Conservation (phyloP, 2,797 vertebrate species). For the Phaenicophaeus curvirostris region DNA sequence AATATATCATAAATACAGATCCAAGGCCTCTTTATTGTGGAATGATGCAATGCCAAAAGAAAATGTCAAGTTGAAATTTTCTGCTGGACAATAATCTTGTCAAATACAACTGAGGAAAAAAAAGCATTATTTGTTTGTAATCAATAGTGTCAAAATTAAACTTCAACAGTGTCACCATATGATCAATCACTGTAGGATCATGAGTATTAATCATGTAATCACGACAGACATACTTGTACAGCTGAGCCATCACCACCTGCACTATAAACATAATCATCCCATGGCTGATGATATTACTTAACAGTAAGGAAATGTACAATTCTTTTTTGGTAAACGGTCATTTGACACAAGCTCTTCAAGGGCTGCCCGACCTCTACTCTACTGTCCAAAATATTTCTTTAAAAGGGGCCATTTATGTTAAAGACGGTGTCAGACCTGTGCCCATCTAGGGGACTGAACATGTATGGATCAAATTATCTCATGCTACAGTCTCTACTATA, state of each 20-base stretch:
- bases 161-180: neutral
- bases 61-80: neutral
- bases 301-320: neutral
- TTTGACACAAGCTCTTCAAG: neutral
- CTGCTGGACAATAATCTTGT: neutral
- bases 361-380: neutral
- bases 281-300: neutral
- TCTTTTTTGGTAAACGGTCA: neutral
- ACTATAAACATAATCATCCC: neutral
- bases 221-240: neutral
- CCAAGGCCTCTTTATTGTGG: neutral
- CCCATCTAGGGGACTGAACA: neutral
- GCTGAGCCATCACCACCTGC: neutral
- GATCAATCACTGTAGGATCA: neutral
- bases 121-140: neutral
- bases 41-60: neutral
- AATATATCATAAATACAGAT: neutral
- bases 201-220: neutral
- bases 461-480: neutral
- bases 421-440: neutral
- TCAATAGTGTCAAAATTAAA: neutral
- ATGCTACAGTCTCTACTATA: neutral
- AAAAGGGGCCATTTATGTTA: neutral
- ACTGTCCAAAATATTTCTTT: neutral
- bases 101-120: neutral